A percentile compares a stretch with the other conserved stretches of the same genome.
phyloP scores from a whole-genome alignment of 2,888 invertebrate species.

The Melolontha melolontha region DNA sequence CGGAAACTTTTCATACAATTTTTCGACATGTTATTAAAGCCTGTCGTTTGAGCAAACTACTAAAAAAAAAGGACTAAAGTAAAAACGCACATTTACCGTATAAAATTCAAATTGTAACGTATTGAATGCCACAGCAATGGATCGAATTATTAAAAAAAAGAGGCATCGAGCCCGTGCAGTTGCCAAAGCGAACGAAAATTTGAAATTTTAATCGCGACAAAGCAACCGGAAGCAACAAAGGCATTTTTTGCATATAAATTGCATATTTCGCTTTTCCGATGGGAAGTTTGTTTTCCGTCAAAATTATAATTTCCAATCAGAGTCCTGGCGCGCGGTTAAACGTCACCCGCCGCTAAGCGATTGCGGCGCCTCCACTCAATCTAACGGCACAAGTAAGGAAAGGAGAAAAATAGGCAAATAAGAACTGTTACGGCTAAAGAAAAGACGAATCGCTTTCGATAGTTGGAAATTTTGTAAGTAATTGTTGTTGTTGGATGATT shows the following conservation, averaged over 20 bases:
- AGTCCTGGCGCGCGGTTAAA: not conserved
- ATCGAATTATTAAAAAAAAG: no score
- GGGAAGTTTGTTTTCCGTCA: slow-evolving; percentile 43
- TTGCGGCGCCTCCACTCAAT: slow-evolving; percentile 1
- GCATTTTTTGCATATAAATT: slow-evolving; percentile 54
- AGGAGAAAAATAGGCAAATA: no score
- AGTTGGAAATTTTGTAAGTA: not conserved
- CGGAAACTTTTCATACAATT: no score
- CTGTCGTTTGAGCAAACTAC: no score
- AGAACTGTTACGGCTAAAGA: slow-evolving; percentile 1
- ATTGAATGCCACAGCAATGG: no score
- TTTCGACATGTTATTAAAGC: no score
- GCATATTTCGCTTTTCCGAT: slow-evolving; percentile 48
- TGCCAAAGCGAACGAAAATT: slow-evolving; percentile 29
- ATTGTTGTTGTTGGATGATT: not conserved
- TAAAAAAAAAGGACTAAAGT: no score
- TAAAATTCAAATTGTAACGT: no score
- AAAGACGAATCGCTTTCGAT: slow-evolving; percentile 5
- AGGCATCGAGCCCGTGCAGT: no score
- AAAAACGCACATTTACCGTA: no score
- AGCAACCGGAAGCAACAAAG: slow-evolving; percentile 45
- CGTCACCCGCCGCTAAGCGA: not conserved
- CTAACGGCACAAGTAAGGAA: not conserved
- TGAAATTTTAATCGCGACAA: slow-evolving; percentile 48
- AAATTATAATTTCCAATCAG: slow-evolving; percentile 50